Conservation (phyloP, 2,113 vertebrate genomes). For the Callopanchax toddi region DNA sequence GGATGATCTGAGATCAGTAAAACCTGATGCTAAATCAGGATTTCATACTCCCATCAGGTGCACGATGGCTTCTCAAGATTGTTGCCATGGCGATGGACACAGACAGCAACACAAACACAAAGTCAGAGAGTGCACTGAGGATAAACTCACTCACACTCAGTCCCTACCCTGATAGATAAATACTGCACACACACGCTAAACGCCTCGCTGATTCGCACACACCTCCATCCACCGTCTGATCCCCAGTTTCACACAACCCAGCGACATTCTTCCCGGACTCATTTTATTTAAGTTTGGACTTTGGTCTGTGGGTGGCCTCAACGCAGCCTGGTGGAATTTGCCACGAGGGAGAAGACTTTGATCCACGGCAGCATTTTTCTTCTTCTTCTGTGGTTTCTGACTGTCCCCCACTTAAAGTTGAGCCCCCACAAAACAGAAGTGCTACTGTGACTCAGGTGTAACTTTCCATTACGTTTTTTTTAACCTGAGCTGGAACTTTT, state of each 20-base stretch:
- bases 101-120: conserved; percentile 26
- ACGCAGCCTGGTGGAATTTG: conserved; percentile 66
- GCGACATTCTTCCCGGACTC: conserved; percentile 58
- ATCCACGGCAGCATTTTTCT: conserved; percentile 20
- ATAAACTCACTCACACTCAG: conserved; percentile 4
- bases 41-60: not conserved
- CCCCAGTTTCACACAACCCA: conserved; percentile 33
- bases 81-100: conserved; percentile 25
- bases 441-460: conserved; percentile 26
- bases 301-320: conserved; percentile 50
- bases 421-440: conserved; percentile 29
- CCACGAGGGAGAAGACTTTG: conserved; percentile 48
- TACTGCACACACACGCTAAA: conserved; percentile 56
- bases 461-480: conserved; percentile 46
- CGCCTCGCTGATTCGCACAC: conserved; percentile 16
- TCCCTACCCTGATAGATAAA: conserved; percentile 53
- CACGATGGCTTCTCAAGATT: not conserved
- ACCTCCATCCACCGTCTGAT: conserved; percentile 7
- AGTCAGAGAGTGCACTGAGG: conserved; percentile 5
- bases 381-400: conserved; percentile 56
- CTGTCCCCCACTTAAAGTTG: not conserved
- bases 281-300: conserved; percentile 60
- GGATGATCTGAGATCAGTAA: not conserved
- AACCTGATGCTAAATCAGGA: not conserved
- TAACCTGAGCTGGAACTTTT: conserved; percentile 24